Evolutionary conservation across 2,113 vertebrate genomes (phyloP).

Genomic region (Marmota flaviventris): DNA sequence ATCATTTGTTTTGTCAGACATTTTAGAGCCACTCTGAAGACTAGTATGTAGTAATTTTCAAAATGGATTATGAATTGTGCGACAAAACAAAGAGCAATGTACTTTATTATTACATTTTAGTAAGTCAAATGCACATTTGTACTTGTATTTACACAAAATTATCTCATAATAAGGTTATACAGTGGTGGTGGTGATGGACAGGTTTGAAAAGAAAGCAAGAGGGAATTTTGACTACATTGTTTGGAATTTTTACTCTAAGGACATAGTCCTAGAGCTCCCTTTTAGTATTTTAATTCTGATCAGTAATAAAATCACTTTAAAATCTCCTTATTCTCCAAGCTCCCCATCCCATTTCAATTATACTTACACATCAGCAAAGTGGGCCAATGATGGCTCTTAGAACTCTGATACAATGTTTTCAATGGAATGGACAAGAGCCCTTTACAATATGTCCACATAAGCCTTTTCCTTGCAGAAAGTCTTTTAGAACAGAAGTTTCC

Average conservation of each 20-base stretch:
- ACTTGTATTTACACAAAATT: background rate
- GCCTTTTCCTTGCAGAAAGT: no score
- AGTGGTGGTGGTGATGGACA: background rate
- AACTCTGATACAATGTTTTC: no score
- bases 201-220: conserved; percentile 19
- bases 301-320: conserved; percentile 6
- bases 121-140: conserved; percentile 25
- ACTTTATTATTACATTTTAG: background rate
- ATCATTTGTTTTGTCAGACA: background rate
- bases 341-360: background rate
- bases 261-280: background rate
- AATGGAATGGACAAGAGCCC: no score
- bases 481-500: no score
- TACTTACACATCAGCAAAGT: background rate
- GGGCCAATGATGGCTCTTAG: no score
- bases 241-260: conserved; percentile 35
- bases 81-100: background rate
- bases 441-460: no score
- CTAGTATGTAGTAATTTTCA: background rate
- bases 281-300: conserved; percentile 23
- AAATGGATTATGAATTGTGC: background rate
- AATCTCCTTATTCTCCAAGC: background rate
- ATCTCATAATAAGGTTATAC: conserved; percentile 24
- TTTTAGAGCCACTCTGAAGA: background rate
- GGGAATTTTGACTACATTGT: background rate